Evolutionary conservation across 2,113 vertebrate genomes (phyloP).

Genomic region (Channa maculata): DNA sequence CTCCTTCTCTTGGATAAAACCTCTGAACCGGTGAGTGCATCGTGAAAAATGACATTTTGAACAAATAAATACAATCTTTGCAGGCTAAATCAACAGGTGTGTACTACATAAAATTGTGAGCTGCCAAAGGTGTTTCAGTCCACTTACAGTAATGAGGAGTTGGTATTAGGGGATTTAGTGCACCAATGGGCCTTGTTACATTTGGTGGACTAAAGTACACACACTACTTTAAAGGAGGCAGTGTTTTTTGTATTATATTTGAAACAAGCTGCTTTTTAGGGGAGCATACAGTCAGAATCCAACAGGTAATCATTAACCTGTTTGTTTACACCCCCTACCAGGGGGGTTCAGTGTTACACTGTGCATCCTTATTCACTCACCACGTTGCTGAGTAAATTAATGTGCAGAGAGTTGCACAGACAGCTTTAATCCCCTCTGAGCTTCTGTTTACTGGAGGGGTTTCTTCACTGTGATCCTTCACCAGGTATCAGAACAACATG

Average conservation of each 20-base stretch:
- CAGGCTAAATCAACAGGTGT: slow-evolving; percentile 9
- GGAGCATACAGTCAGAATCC: slow-evolving; percentile 14
- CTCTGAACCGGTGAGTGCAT: background rate
- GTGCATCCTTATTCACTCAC: slow-evolving; percentile 32
- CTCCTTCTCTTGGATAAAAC: background rate
- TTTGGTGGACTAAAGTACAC: slow-evolving; percentile 27
- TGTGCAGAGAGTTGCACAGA: slow-evolving; percentile 1
- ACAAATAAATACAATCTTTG: background rate
- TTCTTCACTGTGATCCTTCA: slow-evolving; percentile 4
- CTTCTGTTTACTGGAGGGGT: slow-evolving; percentile 25
- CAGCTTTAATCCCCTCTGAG: slow-evolving; percentile 35
- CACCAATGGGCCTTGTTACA: background rate
- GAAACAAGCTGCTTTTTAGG: slow-evolving; percentile 24
- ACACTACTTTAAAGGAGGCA: slow-evolving; percentile 38
- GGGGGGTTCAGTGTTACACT: background rate
- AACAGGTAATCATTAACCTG: slow-evolving; percentile 26
- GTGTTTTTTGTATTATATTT: slow-evolving; percentile 7
- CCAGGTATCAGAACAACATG: slow-evolving; percentile 12
- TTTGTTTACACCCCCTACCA: slow-evolving; percentile 23
- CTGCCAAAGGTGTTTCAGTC: background rate
- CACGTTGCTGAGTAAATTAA: slow-evolving; percentile 24
- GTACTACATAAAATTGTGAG: background rate
- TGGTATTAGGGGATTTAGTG: slow-evolving; percentile 8
- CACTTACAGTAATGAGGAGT: background rate
- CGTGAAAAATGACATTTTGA: background rate